These are phyloP conservation scores for Neodontobutis hainanensis DNA, from an alignment of 2,113 vertebrate species.

Conservation along the genomic window DNA sequence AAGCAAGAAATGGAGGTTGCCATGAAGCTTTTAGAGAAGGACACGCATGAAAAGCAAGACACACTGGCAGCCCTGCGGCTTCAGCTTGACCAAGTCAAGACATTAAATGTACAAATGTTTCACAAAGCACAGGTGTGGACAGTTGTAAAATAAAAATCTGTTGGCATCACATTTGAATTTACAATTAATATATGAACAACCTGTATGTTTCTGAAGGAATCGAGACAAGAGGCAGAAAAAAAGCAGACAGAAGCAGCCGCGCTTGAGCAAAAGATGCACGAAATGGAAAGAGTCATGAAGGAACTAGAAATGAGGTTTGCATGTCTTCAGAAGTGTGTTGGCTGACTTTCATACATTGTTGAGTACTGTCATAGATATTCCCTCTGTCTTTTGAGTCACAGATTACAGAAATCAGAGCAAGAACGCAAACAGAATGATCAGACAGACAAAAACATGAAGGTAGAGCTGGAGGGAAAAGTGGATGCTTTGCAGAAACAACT, in stretches of 20 bases:
- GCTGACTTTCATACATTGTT: neutral
- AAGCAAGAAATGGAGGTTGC: slow-evolving; percentile 99
- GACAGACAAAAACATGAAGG: slow-evolving; percentile 81
- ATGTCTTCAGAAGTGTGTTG: neutral
- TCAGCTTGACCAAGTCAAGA: slow-evolving; percentile 95
- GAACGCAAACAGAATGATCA: slow-evolving; percentile 81
- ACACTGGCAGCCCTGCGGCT: slow-evolving; percentile 88
- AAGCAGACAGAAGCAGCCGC: slow-evolving; percentile 84
- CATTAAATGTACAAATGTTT: slow-evolving; percentile 96
- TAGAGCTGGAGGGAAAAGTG: slow-evolving; percentile 82
- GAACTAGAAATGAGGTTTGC: slow-evolving; percentile 89
- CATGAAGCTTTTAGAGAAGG: slow-evolving; percentile 97
- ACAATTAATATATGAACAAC: neutral
- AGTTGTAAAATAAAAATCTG: neutral
- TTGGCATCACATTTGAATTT: neutral
- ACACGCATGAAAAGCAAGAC: slow-evolving; percentile 97
- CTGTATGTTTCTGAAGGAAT: slow-evolving; percentile 76
- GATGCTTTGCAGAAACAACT: slow-evolving; percentile 83
- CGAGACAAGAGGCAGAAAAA: slow-evolving; percentile 83
- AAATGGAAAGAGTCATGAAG: slow-evolving; percentile 84
- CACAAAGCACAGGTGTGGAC: slow-evolving; percentile 89
- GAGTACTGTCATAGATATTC: neutral
- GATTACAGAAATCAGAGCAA: slow-evolving; percentile 84
- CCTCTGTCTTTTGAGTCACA: slow-evolving; percentile 45
- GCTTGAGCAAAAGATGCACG: slow-evolving; percentile 86